Evolutionary conservation across 2,888 invertebrate genomes (phyloP).

Genomic region (Mythimna albipuncta): DNA sequence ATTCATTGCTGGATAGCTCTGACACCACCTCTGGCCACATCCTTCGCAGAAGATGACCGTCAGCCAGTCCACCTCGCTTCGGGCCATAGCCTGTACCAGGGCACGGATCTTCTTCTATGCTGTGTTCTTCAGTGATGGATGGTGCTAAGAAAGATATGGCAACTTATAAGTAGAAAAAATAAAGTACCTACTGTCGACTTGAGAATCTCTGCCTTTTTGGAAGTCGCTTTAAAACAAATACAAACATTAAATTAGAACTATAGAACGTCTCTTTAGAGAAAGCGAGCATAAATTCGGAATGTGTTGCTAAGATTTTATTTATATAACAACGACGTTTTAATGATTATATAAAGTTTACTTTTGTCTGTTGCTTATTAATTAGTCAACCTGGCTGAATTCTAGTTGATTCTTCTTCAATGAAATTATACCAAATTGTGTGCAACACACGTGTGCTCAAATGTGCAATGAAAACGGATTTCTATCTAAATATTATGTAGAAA

Average conservation of each 20-base stretch:
- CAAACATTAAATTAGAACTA: constrained; percentile 1
- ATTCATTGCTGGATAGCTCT: no score
- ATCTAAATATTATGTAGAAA: neutral
- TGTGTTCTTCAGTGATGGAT: neutral
- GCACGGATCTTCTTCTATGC: no score
- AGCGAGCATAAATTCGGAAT: constrained; percentile 25
- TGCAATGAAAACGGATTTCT: neutral
- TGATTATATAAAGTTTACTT: constrained; percentile 19
- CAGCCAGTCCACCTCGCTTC: no score
- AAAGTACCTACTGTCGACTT: no score
- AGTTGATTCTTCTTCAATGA: neutral
- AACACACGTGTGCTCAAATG: constrained; percentile 1
- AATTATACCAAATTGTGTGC: neutral
- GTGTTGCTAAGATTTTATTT: constrained; percentile 26
- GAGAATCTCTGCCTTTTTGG: no score
- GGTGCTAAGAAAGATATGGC: neutral
- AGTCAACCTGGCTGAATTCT: neutral
- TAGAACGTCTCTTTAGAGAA: constrained; percentile 21
- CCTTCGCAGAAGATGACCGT: no score
- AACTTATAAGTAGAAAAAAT: neutral
- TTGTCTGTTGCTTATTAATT: constrained; percentile 11
- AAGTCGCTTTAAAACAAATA: neutral
- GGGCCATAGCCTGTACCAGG: no score
- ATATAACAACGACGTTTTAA: constrained; percentile 34
- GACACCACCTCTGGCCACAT: no score